Evolutionary conservation across 2,113 vertebrate species (phyloP), one percentile per base, ranked within the genome.

Genomic region (Odontophorus gujanensis): DNA sequence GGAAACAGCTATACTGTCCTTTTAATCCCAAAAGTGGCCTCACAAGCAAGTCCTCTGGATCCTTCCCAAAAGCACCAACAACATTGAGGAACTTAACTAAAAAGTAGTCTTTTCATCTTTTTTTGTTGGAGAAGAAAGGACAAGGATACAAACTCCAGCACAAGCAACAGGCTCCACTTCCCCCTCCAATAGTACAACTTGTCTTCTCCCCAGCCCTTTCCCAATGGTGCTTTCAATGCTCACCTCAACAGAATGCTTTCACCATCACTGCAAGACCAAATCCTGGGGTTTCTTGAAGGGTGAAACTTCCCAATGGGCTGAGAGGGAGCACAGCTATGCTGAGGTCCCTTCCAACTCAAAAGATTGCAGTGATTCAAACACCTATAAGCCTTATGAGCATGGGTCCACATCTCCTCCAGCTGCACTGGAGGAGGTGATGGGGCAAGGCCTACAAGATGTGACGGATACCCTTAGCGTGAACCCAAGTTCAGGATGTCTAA

Each of bases 341-440:
- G 40, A 40, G 12, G 40, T 40, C 40, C 40, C 40, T 40, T 40
- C 40, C 40, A 40, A 40, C 40, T 40, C 40, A 40, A 40, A 40
- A 40, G 40, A 40, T 40, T 13, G 12, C 12, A 5, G 12, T 40
- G 40, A 40, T 40, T 62, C 9, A 67, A 3, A 38, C 28, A 55
- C 42, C 34, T 38, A 20, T 0, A 0, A 74, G 36, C 20, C 45
- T 28, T 18, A 7, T 3, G 36, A 10, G 21, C 25, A 0, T 4
- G 43, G 50, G 58, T 57, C 68, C 47, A 55, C 47, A 7, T 5
- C 36, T 89, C 45, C 51, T 51, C 42, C 76, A 67, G 38, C 59
- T 77, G 45, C 68, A 38, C 36, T 2, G 45, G 43, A 43, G 69
- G 38, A 57, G 32, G 34, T 0, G 0, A 30, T 0, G 16, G 47